Conservation (phyloP, 2,888 invertebrate species). For the Leptopilina myrica region DNA sequence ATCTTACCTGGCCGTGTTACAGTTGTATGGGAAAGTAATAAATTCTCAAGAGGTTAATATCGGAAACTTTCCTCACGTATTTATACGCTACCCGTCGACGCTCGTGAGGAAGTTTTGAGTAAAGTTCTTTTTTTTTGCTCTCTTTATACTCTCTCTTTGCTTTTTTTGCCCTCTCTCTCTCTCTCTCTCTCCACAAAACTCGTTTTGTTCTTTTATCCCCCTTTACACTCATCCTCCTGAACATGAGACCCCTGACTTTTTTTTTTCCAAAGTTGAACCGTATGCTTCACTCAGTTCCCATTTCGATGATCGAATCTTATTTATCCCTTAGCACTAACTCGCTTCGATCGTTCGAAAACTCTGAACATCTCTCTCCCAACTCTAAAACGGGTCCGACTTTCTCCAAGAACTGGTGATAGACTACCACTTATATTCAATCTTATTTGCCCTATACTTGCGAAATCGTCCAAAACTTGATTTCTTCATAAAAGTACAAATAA, state of each 20-base stretch:
- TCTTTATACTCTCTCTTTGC: no score
- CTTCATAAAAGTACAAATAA: neutral
- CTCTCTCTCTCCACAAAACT: neutral
- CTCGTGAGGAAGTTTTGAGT: slow-evolving; percentile 24
- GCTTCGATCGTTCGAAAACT: slow-evolving; percentile 10
- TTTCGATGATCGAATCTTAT: slow-evolving; percentile 38
- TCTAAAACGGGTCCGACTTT: slow-evolving; percentile 5
- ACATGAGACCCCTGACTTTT: slow-evolving; percentile 20
- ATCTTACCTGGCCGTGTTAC: slow-evolving; percentile 34
- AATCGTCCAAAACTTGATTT: neutral
- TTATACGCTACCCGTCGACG: slow-evolving; percentile 41
- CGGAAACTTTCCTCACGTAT: slow-evolving; percentile 39
- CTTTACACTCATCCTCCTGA: neutral
- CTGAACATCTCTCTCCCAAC: neutral
- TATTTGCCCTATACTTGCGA: neutral
- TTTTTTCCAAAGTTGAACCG: slow-evolving; percentile 23
- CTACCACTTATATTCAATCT: slow-evolving; percentile 10
- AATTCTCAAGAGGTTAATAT: slow-evolving; percentile 59
- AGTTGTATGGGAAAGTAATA: slow-evolving; percentile 52
- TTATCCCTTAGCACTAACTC: slow-evolving; percentile 26
- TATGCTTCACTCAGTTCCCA: slow-evolving; percentile 36
- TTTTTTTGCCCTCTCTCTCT: neutral
- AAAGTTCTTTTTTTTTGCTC: slow-evolving; percentile 28
- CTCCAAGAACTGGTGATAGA: slow-evolving; percentile 10
- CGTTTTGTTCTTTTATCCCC: slow-evolving; percentile 32